Evolutionary conservation across 2,113 vertebrate genomes (phyloP).

Genomic region (Scytalopus superciliaris): DNA sequence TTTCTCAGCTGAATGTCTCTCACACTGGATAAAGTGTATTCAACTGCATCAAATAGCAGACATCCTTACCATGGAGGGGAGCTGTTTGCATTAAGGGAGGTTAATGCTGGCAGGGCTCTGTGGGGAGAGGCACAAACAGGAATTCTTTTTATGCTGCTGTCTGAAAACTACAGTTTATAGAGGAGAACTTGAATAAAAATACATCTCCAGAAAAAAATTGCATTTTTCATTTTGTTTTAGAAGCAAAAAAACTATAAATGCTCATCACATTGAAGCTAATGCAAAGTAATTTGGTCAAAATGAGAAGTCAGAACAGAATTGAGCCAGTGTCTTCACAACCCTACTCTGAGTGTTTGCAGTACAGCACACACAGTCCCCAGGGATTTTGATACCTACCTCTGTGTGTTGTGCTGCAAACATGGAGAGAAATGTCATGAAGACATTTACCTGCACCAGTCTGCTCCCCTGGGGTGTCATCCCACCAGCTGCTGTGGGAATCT

Average conservation of each 20-base stretch:
- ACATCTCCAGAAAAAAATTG: background rate
- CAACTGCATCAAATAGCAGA: background rate
- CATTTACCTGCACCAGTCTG: fast-evolving
- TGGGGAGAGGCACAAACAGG: background rate
- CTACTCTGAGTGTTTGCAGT: background rate
- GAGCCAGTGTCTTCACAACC: background rate
- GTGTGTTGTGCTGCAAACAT: background rate
- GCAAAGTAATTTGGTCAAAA: background rate
- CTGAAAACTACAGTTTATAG: background rate
- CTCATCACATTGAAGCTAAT: background rate
- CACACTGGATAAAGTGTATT: background rate
- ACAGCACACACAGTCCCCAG: background rate
- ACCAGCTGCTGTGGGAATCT: background rate
- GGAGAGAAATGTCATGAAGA: no score
- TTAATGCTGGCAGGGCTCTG: background rate
- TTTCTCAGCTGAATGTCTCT: background rate
- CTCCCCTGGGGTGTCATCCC: background rate
- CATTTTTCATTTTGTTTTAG: background rate
- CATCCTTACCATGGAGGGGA: background rate
- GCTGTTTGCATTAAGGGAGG: background rate
- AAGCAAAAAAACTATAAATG: background rate
- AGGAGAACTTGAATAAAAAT: background rate
- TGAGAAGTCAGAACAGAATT: background rate
- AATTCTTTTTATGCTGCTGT: background rate
- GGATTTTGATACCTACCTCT: background rate